Evolutionary conservation across 2,797 vertebrate genomes (phyloP).

Genomic region (Lindbergichthys nudifrons): DNA sequence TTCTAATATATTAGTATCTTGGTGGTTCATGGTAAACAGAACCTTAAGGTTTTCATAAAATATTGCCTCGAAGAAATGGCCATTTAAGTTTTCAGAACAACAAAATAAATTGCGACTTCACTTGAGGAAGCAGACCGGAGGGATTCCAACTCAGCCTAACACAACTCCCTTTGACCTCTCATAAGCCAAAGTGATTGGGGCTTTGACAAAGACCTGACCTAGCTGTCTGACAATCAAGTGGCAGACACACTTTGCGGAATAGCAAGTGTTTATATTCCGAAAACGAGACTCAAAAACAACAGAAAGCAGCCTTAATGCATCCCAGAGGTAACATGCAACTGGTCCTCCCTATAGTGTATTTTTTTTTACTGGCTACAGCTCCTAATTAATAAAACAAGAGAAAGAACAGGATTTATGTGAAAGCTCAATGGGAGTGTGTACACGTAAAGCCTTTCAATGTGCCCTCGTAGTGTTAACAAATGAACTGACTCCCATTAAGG

Average conservation of each 20-base stretch:
- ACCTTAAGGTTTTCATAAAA: slow-evolving; percentile 23
- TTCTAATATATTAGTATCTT: background rate
- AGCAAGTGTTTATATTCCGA: slow-evolving; percentile 40
- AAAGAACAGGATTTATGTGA: slow-evolving; percentile 63
- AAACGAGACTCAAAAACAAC: slow-evolving; percentile 57
- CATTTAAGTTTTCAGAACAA: slow-evolving; percentile 67
- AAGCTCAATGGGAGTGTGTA: slow-evolving; percentile 49
- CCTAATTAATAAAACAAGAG: slow-evolving; percentile 70
- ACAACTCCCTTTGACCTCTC: slow-evolving; percentile 63
- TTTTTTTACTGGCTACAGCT: slow-evolving; percentile 31
- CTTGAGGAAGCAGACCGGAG: slow-evolving; percentile 27
- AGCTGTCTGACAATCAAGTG: slow-evolving; percentile 43
- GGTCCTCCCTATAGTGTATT: slow-evolving; percentile 18
- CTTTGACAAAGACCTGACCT: slow-evolving; percentile 62
- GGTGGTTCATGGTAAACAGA: background rate
- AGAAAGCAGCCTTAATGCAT: slow-evolving; percentile 23
- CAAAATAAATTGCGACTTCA: slow-evolving; percentile 72
- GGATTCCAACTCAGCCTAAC: slow-evolving; percentile 53
- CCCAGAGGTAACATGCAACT: slow-evolving; percentile 35
- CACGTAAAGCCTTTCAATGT: slow-evolving; percentile 40
- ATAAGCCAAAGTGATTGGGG: slow-evolving; percentile 68
- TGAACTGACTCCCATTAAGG: slow-evolving; percentile 68
- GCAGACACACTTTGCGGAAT: slow-evolving; percentile 35
- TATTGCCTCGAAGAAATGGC: slow-evolving; percentile 48
- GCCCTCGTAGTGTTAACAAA: slow-evolving; percentile 60